Base-by-base conservation (phyloP, 2,113 vertebrate species). In the Pseudorasbora parva region DNA sequence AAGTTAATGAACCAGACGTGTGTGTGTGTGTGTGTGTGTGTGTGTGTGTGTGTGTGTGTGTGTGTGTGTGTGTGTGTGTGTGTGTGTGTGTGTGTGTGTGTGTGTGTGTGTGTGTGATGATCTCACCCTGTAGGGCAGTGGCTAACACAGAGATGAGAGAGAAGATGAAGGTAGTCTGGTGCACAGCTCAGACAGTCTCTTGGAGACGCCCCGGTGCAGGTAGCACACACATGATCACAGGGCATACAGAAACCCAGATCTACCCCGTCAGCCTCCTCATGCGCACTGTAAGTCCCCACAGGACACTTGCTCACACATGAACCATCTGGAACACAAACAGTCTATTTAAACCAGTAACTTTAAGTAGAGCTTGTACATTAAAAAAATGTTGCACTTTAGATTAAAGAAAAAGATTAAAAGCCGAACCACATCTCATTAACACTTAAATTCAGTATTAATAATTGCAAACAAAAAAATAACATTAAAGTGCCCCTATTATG, bases 41-140 rank as follows among this genome's bases (percentile, higher is more conserved):
- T 30, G 30, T 30, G 30, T 30, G 30, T 30, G 30, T 30, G 30
- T 30, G 30, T 30, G 30, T 30, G 30, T 30, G 30, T 30, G 30
- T 30, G 30, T 30, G 30, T 30, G 30, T 30, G 30, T 30, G 30
- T 45, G 37, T n/a, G 25, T 27, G 8, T 25, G 21, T 12, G 25
- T 79, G n/a, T 45, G 37, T n/a, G 25, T 27, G 8, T 25, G 21
- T 5, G 25, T 79, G 30, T 45, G 37, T n/a, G 25, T n/a, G 8
- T 43, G 41, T 43, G 41, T 49, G 27, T 64, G 21, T 37, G 41
- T 14, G 27, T n/a, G 6, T 6, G 23, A 15, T 27, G 17, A 8
- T 62, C 83, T 62, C 91, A 95, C 95, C 93, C 93, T 1, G 91
- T 91, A 7, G 94, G 94, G 87, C 94, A 95, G 57, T 94, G 93